Evolutionary conservation across 2,888 invertebrate species (phyloP), one percentile per base, ranked within the genome.

Genomic region (Nemapogon koenigi): DNA sequence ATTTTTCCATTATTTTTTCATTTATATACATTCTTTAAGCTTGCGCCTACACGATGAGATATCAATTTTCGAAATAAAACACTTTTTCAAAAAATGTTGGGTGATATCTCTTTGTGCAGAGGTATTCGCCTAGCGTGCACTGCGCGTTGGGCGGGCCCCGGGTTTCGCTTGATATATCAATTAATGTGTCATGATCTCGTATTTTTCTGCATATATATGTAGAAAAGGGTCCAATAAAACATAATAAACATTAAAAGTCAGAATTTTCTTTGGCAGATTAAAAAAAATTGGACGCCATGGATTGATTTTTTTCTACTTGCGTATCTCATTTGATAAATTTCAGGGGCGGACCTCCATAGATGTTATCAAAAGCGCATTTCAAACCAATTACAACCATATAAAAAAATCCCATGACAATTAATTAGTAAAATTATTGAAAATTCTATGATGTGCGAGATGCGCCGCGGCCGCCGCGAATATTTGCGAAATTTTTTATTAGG

Each of bases 41-140:
- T 62, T 76, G 76, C 76, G 76, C 76, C 76, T 76, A 59, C 47
- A 41, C 41, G 41, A 45, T 46, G 53, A 46, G 37, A 39, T 46
- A 41, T 55, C 65, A 64, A 68, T 59, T 37, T 55, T 49, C 31
- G 42, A 49, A 54, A 44, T 62, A 47, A 46, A 50, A 43, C 48
- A 51, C 51, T 57, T 56, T 63, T 62, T 65, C 63, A 7, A 11
- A 35, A 25, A 13, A 26, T 11, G 35, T 63, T 49, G 35, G 42
- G 43, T 39, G 50, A 46, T n/a, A 26, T 10, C 35, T 6, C 49
- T 49, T 49, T 50, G 51, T 54, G 49, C 46, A 42, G 17, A 51
- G 57, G 61, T 11, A n/a, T n/a, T n/a, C n/a, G n/a, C n/a, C n/a
- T n/a, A n/a, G n/a, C n/a, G n/a, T 8, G 15, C 16, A 66, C 52